These are phyloP conservation scores for Batillaria attramentaria DNA, from an alignment of 1,140 invertebrate species.

Conservation along the genomic window DNA sequence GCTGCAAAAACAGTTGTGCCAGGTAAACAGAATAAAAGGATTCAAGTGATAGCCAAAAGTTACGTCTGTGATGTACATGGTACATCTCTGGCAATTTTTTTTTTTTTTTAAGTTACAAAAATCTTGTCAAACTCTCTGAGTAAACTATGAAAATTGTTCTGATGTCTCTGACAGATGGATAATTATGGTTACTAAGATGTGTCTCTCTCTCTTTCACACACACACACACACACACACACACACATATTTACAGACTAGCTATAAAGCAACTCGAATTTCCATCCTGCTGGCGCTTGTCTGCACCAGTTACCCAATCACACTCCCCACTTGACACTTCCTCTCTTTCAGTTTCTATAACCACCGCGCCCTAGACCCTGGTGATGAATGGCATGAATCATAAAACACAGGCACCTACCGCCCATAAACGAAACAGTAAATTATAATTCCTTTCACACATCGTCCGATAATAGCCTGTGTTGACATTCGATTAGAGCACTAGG, in stretches of 20 bases:
- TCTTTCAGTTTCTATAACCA: not conserved
- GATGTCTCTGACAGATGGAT: not conserved
- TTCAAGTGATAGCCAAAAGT: too few relatives aligned
- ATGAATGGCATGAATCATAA: not conserved
- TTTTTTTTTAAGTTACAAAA: not conserved
- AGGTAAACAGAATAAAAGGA: too few relatives aligned
- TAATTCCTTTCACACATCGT: not conserved
- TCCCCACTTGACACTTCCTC: not conserved
- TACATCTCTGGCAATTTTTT: not conserved
- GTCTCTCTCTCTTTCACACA: not conserved
- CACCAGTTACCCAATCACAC: not conserved
- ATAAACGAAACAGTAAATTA: not conserved
- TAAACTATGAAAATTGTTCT: not conserved
- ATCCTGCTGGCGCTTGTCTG: constrained; percentile 14
- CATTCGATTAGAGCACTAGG: not conserved
- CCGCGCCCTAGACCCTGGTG: not conserved
- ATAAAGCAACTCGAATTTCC: constrained; percentile 2
- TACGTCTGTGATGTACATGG: too few relatives aligned
- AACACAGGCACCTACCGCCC: not conserved
- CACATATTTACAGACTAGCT: too few relatives aligned
- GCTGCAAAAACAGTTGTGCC: too few relatives aligned
- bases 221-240: too few relatives aligned
- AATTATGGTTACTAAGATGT: not conserved
- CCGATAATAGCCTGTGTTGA: not conserved
- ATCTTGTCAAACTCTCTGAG: not conserved